These are phyloP conservation scores for Sander vitreus DNA, from an alignment of 2,113 vertebrate genomes.

Conservation along the genomic window DNA sequence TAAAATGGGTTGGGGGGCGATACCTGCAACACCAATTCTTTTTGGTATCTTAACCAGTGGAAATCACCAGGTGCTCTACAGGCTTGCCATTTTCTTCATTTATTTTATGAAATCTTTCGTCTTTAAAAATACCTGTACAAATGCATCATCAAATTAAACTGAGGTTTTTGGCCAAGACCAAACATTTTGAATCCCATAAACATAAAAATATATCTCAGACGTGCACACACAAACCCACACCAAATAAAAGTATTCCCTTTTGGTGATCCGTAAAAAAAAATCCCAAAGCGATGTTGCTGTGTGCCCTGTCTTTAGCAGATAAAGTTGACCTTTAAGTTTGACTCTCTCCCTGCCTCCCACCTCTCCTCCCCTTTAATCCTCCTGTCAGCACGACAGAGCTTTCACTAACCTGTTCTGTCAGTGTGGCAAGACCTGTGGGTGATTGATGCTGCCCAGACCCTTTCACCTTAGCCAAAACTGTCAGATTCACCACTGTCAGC, in stretches of 20 bases:
- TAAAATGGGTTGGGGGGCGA: too few relatives aligned
- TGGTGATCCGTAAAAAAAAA: constrained; percentile 79
- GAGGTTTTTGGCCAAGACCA: background rate
- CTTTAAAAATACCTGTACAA: background rate
- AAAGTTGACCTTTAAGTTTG: constrained; percentile 87
- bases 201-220: constrained; percentile 20
- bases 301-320: constrained; percentile 82
- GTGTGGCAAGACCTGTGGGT: constrained; percentile 76
- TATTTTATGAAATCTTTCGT: too few relatives aligned
- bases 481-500: constrained; percentile 64
- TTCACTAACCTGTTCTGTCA: constrained; percentile 81
- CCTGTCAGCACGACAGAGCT: constrained; percentile 86
- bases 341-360: constrained; percentile 53
- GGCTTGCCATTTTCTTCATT: background rate
- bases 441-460: constrained; percentile 61
- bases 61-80: background rate
- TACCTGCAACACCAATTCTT: too few relatives aligned
- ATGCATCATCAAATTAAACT: background rate
- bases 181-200: constrained; percentile 11
- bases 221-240: constrained; percentile 19
- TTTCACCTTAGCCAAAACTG: constrained; percentile 65
- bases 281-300: constrained; percentile 80
- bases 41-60: background rate
- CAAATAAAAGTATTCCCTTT: constrained; percentile 62
- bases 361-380: constrained; percentile 54